Conservation (phyloP, 2,113 vertebrate genomes). For the Alosa alosa region DNA sequence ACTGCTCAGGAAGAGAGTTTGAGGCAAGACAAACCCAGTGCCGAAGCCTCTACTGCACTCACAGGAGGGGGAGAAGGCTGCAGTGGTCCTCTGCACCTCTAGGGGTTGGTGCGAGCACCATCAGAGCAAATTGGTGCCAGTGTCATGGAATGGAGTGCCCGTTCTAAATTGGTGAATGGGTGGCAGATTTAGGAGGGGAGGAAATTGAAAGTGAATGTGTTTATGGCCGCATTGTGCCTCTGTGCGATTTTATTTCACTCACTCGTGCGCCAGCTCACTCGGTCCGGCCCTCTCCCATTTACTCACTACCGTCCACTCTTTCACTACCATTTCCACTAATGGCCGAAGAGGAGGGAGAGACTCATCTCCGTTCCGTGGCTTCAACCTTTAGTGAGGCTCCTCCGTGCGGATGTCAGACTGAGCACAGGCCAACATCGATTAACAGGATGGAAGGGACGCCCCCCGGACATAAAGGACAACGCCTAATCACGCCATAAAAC, state of each 20-base stretch:
- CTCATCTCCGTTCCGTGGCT: too few species aligned
- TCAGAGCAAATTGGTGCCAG: background rate
- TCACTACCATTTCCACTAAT: background rate
- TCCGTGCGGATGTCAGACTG: background rate
- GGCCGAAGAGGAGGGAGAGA: background rate
- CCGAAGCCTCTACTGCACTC: background rate
- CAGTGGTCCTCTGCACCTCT: background rate
- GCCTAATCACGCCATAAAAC: conserved; percentile 50
- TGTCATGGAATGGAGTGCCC: background rate
- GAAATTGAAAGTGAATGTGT: background rate
- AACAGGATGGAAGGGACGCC: conserved; percentile 41
- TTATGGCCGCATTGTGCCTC: background rate
- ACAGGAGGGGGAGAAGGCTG: background rate
- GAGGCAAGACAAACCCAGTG: background rate
- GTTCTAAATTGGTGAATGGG: background rate
- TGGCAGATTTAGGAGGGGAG: conserved; percentile 5
- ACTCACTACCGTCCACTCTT: background rate
- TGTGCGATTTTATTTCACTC: background rate
- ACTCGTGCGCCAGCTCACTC: background rate
- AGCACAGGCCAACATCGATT: conserved; percentile 43
- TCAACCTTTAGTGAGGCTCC: too few species aligned
- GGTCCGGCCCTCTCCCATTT: background rate
- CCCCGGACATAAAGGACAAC: conserved; percentile 43
- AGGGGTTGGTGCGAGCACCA: background rate
- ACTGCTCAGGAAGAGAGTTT: conserved; percentile 23